Evolutionary conservation across 2,888 invertebrate genomes (phyloP).

Genomic region (Ellobium chinense): DNA sequence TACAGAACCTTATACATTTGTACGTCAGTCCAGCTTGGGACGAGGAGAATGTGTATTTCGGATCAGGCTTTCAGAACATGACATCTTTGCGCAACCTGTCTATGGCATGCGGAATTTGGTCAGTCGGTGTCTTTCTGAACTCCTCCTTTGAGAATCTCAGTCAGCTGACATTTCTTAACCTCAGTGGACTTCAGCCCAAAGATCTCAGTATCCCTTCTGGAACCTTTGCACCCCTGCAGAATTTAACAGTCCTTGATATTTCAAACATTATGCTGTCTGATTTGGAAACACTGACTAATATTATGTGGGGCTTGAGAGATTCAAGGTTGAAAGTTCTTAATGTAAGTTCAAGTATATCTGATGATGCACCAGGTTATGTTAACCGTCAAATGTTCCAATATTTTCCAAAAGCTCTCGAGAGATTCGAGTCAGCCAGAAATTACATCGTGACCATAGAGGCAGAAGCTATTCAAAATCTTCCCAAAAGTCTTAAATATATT

Average conservation of each 20-base stretch:
- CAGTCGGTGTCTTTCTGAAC: too few relatives aligned
- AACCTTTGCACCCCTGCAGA: neutral
- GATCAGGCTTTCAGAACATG: neutral
- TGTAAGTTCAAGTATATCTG: neutral
- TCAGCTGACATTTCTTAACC: neutral
- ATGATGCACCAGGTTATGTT: neutral
- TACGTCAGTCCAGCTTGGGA: neutral
- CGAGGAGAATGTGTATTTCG: neutral
- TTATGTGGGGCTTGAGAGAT: neutral
- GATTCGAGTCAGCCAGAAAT: neutral
- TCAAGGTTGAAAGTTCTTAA: neutral
- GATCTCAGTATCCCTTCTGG: neutral
- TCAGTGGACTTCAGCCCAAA: neutral
- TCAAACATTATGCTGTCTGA: neutral
- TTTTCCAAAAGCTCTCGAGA: neutral
- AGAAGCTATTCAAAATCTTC: neutral
- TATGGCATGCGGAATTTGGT: too few relatives aligned
- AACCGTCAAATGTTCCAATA: neutral
- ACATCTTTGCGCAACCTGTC: neutral
- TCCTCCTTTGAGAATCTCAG: neutral
- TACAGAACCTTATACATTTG: neutral
- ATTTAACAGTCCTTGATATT: neutral
- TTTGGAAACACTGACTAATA: neutral
- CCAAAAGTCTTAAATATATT: neutral
- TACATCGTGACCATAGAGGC: neutral